phyloP scores from a whole-genome alignment of 2,888 invertebrate genomes.

The Melikaiella ostensackeni region DNA sequence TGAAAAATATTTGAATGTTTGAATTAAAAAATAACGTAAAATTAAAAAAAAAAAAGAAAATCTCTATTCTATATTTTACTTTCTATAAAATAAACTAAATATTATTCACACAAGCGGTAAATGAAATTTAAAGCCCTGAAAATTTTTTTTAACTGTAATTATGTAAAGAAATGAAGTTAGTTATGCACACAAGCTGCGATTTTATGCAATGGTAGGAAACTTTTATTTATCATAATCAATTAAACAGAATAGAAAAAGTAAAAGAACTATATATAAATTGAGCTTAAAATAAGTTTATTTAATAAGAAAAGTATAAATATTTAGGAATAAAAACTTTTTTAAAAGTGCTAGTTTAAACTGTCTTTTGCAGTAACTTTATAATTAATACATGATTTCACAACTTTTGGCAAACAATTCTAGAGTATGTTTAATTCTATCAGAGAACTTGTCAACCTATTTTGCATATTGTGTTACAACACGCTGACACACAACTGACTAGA shows the following conservation, averaged over 20 bases:
- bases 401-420: not conserved
- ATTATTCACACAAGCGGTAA: constrained; percentile 5
- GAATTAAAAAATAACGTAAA: too few relatives aligned
- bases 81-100: not conserved
- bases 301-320: not conserved
- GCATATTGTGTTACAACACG: constrained; percentile 1
- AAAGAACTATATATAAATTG: not conserved
- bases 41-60: too few relatives aligned
- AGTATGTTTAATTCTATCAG: not conserved
- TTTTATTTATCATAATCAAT: not conserved
- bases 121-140: not conserved
- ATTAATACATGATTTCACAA: not conserved
- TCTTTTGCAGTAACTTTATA: not conserved
- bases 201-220: not conserved
- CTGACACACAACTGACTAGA: not conserved
- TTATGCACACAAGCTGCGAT: not conserved
- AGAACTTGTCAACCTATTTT: not conserved
- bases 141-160: not conserved
- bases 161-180: not conserved
- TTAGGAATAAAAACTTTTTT: not conserved
- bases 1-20: too few relatives aligned
- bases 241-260: not conserved
- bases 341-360: too few relatives aligned
- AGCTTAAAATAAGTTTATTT: too few relatives aligned
- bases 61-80: too few relatives aligned